These are phyloP conservation scores for Pseudomyrmex concolor DNA, from an alignment of 1,140 invertebrate species.

Conservation along the genomic window DNA sequence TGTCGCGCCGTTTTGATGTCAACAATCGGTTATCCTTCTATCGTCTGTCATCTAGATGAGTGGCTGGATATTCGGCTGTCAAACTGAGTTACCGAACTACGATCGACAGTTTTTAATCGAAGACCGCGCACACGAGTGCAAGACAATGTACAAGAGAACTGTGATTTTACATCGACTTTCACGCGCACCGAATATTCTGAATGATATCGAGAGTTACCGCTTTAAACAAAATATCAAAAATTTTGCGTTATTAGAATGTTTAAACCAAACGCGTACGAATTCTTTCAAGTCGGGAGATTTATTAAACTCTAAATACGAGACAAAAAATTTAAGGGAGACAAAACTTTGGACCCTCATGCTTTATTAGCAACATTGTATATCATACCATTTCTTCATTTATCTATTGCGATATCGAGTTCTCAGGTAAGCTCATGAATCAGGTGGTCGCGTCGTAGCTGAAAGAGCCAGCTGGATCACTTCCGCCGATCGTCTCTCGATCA, in stretches of 20 bases:
- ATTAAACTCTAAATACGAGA: too few species aligned
- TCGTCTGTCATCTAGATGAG: constrained; percentile 45
- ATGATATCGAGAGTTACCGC: background rate
- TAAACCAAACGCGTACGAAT: too few species aligned
- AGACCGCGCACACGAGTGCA: background rate
- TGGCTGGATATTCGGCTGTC: constrained; percentile 39
- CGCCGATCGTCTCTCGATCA: constrained; percentile 29
- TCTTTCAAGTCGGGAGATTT: too few species aligned
- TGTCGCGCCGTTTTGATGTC: constrained; percentile 50
- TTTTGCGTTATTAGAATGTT: too few species aligned
- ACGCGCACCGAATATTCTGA: too few species aligned
- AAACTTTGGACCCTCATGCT: too few species aligned
- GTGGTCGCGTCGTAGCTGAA: background rate
- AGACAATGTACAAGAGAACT: constrained; percentile 16
- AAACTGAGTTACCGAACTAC: constrained; percentile 37
- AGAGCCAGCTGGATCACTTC: constrained; percentile 39
- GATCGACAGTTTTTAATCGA: constrained; percentile 30
- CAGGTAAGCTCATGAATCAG: constrained; percentile 5
- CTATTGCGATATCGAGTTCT: constrained; percentile 12
- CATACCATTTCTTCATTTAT: background rate
- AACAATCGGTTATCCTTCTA: constrained; percentile 49
- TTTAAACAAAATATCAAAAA: too few species aligned
- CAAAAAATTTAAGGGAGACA: too few species aligned
- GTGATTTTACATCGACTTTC: constrained; percentile 17
- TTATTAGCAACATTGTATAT: too few species aligned